A percentile compares a stretch with the other conserved stretches of the same genome.
These are phyloP conservation scores for Atta cephalotes DNA, from an alignment of 1,140 invertebrate species.

Conservation along the genomic window DNA sequence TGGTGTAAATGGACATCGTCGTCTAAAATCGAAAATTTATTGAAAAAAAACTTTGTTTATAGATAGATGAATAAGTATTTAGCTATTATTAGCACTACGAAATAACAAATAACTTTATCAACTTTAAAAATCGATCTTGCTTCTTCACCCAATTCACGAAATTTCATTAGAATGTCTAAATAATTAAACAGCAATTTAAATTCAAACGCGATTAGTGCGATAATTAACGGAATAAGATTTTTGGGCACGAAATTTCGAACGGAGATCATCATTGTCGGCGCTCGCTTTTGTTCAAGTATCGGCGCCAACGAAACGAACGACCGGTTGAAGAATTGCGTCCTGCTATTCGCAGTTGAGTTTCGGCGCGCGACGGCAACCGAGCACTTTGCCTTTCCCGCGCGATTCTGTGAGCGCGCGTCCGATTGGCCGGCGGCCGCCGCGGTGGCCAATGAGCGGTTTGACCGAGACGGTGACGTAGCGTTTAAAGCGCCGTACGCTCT, in stretches of 20 bases:
- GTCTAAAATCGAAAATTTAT: not conserved
- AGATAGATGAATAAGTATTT: not conserved
- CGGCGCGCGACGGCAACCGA: slow-evolving; percentile 6
- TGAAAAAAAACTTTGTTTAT: not conserved
- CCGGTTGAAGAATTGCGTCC: not conserved
- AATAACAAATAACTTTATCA: not conserved
- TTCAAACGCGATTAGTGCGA: not conserved
- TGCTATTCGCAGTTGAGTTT: not conserved
- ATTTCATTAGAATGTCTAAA: not conserved
- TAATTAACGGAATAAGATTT: not conserved
- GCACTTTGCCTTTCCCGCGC: slow-evolving; percentile 68
- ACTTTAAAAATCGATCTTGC: not conserved
- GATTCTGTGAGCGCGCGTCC: not conserved
- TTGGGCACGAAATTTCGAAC: not conserved
- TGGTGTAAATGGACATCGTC: not conserved
- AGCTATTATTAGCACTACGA: not conserved
- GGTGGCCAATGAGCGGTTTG: not conserved
- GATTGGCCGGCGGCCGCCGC: slow-evolving; percentile 51
- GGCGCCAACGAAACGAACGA: not conserved
- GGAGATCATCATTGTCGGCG: too few species aligned
- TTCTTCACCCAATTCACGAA: not conserved
- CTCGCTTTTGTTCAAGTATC: not conserved
- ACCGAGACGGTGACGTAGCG: slow-evolving; percentile 62
- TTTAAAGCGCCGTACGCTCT: slow-evolving; percentile 69
- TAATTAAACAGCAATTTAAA: not conserved